Base-by-base conservation (phyloP, 2,888 invertebrate genomes). In the Pseudococcus jackbeardsleyi region DNA sequence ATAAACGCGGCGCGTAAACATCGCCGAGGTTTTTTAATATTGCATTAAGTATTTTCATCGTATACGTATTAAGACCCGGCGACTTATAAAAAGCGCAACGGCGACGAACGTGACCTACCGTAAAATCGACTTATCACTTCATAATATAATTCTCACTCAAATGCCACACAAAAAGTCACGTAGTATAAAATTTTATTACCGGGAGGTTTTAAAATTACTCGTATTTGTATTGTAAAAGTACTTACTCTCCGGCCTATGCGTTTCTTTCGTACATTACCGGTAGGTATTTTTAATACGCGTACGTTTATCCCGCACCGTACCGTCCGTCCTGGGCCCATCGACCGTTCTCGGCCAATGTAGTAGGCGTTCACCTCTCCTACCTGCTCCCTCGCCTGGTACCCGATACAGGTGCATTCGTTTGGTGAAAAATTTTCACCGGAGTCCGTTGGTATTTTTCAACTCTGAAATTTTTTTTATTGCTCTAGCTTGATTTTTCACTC, bases 71-170 rank as follows among this genome's bases (percentile, higher is more conserved):
- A 33, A 33, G 26, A 33, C 26, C 19, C n/a, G 5, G 7, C 9
- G n/a, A 59, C 59, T 59, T 59, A 59, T 26, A 72, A 72, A 72
- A 72, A 72, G 33, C 33, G 26, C 68, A 19, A 59, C 59, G 59
- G 19, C 19, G 59, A 9, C 9, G 82, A 79, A 87, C 87, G 87
- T 87, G 87, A 87, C 87, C 87, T 87, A 87, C 87, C 87, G 87
- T 87, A 87, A 87, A 87, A 87, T 87, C 79, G 59, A 87, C 87
- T 87, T 87, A 87, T 87, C 87, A 87, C 87, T 79, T 77, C 79
- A 50, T 77, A 77, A 77, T 33, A 3, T 77, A 87, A 19, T 22
- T 19, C 17, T 33, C 79, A 39, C 54, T 54, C 33, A 77, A 87
- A 87, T 54, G 54, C 87, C 77, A 79, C 82, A 33, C 22, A 22